phyloP scores from a whole-genome alignment of 1,140 invertebrate species.

The Proctacanthus coquilletti region DNA sequence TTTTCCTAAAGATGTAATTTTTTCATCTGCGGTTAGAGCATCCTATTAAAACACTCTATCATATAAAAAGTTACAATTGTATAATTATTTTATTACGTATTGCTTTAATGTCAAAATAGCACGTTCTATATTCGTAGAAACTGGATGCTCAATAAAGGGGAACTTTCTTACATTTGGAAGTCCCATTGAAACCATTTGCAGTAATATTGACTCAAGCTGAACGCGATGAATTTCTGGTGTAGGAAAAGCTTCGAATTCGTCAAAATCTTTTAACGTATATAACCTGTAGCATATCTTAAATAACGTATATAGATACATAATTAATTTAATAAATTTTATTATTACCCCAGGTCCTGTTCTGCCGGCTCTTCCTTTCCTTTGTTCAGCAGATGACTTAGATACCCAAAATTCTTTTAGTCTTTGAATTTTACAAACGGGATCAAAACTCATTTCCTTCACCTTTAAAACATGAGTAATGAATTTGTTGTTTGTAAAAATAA shows the following conservation, averaged over 20 bases:
- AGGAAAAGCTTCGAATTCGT: constrained; percentile 57
- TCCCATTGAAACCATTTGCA: constrained; percentile 93
- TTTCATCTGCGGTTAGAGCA: constrained; percentile 68
- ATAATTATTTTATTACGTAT: too few relatives aligned
- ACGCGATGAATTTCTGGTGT: constrained; percentile 86
- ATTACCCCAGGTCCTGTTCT: constrained; percentile 42
- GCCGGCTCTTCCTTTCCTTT: constrained; percentile 89
- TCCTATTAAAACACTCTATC: constrained; percentile 48
- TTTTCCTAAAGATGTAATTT: constrained; percentile 78
- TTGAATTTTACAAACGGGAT: constrained; percentile 76
- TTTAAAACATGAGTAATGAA: constrained; percentile 13
- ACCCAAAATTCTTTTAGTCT: constrained; percentile 90
- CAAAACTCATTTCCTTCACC: constrained; percentile 90
- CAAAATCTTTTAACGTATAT: constrained; percentile 60
- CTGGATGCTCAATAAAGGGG: constrained; percentile 89
- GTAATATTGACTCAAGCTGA: constrained; percentile 76
- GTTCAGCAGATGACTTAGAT: constrained; percentile 91
- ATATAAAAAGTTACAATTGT: constrained; percentile 12
- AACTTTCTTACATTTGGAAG: constrained; percentile 81
- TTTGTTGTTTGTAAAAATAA: constrained; percentile 6
- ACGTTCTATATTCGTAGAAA: constrained; percentile 67
- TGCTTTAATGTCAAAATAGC: constrained; percentile 75
- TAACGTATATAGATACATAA: neutral
- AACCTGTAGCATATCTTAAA: constrained; percentile 52
- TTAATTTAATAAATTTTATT: constrained; percentile 6